These are phyloP conservation scores for Larimichthys polyactis DNA, from an alignment of 2,113 vertebrate genomes.

Conservation along the genomic window DNA sequence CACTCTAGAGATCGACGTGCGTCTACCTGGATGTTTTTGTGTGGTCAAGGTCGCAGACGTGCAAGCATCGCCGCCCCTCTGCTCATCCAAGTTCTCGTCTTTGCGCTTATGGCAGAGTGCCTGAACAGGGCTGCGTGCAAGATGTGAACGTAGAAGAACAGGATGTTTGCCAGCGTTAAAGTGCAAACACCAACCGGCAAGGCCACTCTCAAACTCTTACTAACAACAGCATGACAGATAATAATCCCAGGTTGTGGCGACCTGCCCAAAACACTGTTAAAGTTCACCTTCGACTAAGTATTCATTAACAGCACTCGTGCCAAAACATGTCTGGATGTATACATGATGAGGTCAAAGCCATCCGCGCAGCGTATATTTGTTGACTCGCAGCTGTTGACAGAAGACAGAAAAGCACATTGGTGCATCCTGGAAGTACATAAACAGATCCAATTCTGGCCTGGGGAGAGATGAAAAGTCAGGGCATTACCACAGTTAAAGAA, in stretches of 20 bases:
- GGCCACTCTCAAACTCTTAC: slow-evolving; percentile 13
- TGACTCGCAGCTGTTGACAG: slow-evolving; percentile 9
- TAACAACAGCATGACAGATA: slow-evolving; percentile 28
- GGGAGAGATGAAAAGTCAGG: neutral
- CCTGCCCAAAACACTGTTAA: slow-evolving; percentile 11
- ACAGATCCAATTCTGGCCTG: neutral
- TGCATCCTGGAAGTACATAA: neutral
- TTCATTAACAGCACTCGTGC: slow-evolving; percentile 31
- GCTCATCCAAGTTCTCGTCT: slow-evolving; percentile 22
- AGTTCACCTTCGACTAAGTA: slow-evolving; percentile 28
- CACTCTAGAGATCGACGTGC: neutral
- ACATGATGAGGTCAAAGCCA: slow-evolving; percentile 14
- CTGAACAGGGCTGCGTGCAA: neutral
- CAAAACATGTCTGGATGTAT: slow-evolving; percentile 28
- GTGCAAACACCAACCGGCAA: neutral
- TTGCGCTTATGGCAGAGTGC: slow-evolving; percentile 6
- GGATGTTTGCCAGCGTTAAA: slow-evolving; percentile 33
- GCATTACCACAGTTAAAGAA: neutral
- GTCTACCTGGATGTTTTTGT: slow-evolving; percentile 15
- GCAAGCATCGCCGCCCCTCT: neutral
- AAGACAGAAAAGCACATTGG: neutral
- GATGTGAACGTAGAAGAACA: slow-evolving; percentile 18
- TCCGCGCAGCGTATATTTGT: neutral
- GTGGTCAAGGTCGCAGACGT: neutral
- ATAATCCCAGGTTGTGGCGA: neutral